These are phyloP conservation scores for Anadara kagoshimensis DNA, from an alignment of 1,140 invertebrate genomes.

Conservation along the genomic window DNA sequence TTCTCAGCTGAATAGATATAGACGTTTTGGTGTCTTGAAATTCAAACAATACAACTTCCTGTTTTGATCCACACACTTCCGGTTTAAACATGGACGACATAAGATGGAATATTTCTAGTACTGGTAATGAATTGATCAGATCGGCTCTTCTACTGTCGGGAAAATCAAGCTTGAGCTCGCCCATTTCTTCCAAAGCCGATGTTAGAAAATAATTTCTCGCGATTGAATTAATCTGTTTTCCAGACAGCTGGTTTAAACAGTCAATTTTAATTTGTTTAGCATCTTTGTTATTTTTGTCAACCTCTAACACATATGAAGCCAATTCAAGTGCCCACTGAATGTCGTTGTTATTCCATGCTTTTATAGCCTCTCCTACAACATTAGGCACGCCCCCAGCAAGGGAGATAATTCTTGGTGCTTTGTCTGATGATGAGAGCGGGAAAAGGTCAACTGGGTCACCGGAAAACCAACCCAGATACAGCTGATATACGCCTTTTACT, in stretches of 20 bases:
- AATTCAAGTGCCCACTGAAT: constrained; percentile 53
- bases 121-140: constrained; percentile 24
- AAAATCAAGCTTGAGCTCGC: constrained; percentile 8
- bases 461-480: constrained; percentile 58
- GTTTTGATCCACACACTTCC: constrained; percentile 26
- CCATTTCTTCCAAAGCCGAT: constrained; percentile 35
- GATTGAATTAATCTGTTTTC: constrained; percentile 43
- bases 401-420: constrained; percentile 30
- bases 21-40: constrained; percentile 27
- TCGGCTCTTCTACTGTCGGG: background rate
- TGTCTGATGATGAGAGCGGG: constrained; percentile 44
- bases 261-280: constrained; percentile 38
- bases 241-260: constrained; percentile 31
- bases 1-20: constrained; percentile 29
- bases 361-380: constrained; percentile 21
- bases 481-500: constrained; percentile 49
- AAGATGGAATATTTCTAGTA: constrained; percentile 36
- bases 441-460: constrained; percentile 51
- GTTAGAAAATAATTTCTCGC: constrained; percentile 50
- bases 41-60: constrained; percentile 28
- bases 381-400: constrained; percentile 41
- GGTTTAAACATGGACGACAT: constrained; percentile 33
- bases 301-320: constrained; percentile 34
- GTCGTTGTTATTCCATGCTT: constrained; percentile 45
- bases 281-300: constrained; percentile 28